phyloP scores from a whole-genome alignment of 2,113 vertebrate genomes.

The Pampusana beccarii region DNA sequence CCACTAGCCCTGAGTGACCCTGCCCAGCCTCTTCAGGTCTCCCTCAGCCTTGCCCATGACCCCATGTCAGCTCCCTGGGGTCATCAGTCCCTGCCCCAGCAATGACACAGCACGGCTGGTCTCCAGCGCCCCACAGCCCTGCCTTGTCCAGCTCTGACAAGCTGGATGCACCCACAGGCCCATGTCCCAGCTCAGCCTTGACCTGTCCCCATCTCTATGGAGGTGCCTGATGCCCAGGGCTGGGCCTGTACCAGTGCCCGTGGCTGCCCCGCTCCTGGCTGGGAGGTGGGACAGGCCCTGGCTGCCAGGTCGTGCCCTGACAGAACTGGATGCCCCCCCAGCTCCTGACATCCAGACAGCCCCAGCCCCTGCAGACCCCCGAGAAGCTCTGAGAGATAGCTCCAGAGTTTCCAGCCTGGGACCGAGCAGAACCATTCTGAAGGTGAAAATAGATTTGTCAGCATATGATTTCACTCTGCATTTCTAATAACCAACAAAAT shows the following conservation, averaged over 20 bases:
- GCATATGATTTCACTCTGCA: not conserved
- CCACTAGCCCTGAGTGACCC: not conserved
- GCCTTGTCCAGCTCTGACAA: rapidly evolving
- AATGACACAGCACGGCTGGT: rapidly evolving
- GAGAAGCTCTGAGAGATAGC: not conserved
- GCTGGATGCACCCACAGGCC: rapidly evolving
- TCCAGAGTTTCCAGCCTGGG: not conserved
- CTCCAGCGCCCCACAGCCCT: not conserved
- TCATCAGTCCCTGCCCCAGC: rapidly evolving
- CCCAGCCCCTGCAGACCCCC: not conserved
- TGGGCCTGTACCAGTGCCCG: rapidly evolving
- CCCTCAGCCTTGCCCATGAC: rapidly evolving
- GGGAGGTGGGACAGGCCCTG: rapidly evolving
- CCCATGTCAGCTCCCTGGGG: rapidly evolving
- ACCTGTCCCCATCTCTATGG: not conserved
- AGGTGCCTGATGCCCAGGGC: rapidly evolving
- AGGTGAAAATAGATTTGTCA: not conserved
- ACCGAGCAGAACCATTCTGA: not conserved
- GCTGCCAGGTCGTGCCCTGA: rapidly evolving
- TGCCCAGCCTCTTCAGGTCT: not conserved
- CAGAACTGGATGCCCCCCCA: rapidly evolving
- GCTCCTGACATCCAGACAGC: not conserved
- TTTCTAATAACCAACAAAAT: not conserved
- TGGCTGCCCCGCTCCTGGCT: not conserved
- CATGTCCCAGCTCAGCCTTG: rapidly evolving